These are phyloP conservation scores for Argyrosomus japonicus DNA, from an alignment of 2,113 vertebrate genomes.

Conservation along the genomic window DNA sequence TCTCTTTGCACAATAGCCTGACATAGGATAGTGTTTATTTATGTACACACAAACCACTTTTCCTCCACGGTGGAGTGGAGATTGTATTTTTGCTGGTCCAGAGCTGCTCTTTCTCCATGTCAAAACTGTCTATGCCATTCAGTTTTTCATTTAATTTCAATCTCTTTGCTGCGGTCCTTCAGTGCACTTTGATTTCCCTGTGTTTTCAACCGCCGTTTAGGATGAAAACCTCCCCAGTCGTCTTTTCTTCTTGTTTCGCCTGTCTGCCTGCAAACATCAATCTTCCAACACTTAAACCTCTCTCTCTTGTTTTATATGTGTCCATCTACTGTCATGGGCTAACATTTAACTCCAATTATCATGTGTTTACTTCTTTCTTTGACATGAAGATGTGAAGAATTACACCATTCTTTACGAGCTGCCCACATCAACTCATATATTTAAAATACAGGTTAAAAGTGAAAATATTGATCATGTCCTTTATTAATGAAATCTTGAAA, in stretches of 20 bases:
- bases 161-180: constrained; percentile 30
- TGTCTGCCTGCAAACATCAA: constrained; percentile 24
- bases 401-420: background rate
- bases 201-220: constrained; percentile 36
- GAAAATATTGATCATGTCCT: background rate
- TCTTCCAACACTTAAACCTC: constrained; percentile 5
- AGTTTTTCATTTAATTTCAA: constrained; percentile 56
- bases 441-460: background rate
- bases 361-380: background rate
- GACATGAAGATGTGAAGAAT: background rate
- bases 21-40: background rate
- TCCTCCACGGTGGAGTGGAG: constrained; percentile 13
- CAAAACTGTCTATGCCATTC: constrained; percentile 29
- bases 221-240: constrained; percentile 13
- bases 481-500: background rate
- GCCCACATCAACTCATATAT: background rate
- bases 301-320: background rate
- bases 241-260: constrained; percentile 22
- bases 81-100: constrained; percentile 41
- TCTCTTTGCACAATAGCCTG: background rate
- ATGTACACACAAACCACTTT: background rate
- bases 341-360: background rate
- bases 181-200: constrained; percentile 29
- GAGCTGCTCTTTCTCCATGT: constrained; percentile 45
- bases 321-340: background rate